Conservation (phyloP, 2,888 invertebrate genomes). For the Odontothrips loti region DNA sequence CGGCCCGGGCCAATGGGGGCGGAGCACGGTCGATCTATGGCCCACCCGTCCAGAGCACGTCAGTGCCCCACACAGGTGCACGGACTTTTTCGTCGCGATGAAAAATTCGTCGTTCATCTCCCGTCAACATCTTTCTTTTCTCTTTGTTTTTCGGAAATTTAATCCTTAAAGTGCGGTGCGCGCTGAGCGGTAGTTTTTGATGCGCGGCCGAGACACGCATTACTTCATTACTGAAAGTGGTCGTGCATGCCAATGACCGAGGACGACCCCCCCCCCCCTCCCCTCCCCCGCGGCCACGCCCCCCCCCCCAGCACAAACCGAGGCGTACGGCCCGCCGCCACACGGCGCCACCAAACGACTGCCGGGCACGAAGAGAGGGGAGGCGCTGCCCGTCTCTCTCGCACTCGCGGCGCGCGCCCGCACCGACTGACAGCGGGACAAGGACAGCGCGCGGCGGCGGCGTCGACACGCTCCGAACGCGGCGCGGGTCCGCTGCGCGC, state of each 20-base stretch:
- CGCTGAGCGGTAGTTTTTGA: background rate
- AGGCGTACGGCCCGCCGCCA: background rate
- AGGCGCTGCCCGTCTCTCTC: background rate
- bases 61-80: too few species aligned
- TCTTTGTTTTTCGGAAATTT: too few species aligned
- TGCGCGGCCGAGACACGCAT: constrained; percentile 6
- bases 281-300: background rate
- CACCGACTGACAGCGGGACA: background rate
- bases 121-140: too few species aligned
- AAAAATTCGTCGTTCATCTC: too few species aligned
- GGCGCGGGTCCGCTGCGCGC: too few species aligned
- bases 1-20: too few species aligned
- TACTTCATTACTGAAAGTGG: constrained; percentile 25
- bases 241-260: constrained; percentile 19
- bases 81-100: too few species aligned
- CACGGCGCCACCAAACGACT: background rate
- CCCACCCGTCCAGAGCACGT: too few species aligned
- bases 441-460: background rate
- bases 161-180: too few species aligned
- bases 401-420: background rate
- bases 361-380: background rate
- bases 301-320: background rate
- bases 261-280: background rate
- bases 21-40: too few species aligned
- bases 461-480: too few species aligned